phyloP scores from a whole-genome alignment of 2,797 vertebrate genomes.

The Sitta carolinensis region DNA sequence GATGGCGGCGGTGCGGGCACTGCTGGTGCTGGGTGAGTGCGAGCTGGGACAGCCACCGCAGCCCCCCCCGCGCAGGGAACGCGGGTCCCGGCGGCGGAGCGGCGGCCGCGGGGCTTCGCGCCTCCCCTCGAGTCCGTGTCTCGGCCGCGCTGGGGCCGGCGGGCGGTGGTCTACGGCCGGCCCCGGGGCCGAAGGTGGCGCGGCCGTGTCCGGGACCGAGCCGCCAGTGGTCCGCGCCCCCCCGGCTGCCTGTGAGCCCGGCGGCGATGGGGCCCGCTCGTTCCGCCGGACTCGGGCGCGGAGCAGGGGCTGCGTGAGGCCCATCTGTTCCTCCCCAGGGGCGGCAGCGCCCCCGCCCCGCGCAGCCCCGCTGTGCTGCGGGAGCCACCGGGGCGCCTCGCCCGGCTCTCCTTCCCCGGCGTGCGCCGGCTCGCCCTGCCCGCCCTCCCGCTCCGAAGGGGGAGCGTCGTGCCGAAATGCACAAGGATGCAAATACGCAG shows the following conservation, averaged over 20 bases:
- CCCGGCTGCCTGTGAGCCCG: neutral
- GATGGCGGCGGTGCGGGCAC: slow-evolving; percentile 9
- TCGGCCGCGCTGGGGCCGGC: neutral
- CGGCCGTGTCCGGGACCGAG: neutral
- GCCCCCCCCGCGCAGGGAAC: neutral
- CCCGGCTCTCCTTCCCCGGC: neutral
- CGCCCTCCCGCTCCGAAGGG: neutral
- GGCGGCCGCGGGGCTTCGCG: neutral
- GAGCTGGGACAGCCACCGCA: neutral
- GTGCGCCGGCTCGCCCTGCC: neutral
- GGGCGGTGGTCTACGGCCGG: neutral
- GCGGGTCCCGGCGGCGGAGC: neutral
- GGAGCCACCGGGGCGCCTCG: neutral
- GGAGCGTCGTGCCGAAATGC: neutral
- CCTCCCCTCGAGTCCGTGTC: neutral
- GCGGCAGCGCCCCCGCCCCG: neutral
- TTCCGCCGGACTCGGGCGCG: neutral
- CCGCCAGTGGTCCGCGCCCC: neutral
- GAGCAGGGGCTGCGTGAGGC: neutral
- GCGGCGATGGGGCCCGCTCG: neutral
- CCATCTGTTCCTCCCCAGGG: neutral
- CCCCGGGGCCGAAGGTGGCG: neutral
- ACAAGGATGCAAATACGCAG: neutral
- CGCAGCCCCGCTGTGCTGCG: neutral
- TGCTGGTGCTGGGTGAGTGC: slow-evolving; percentile 5